Evolutionary conservation across 2,797 vertebrate genomes (phyloP), one percentile per base, ranked within the genome.

Genomic region (Orestias chungarensis): DNA sequence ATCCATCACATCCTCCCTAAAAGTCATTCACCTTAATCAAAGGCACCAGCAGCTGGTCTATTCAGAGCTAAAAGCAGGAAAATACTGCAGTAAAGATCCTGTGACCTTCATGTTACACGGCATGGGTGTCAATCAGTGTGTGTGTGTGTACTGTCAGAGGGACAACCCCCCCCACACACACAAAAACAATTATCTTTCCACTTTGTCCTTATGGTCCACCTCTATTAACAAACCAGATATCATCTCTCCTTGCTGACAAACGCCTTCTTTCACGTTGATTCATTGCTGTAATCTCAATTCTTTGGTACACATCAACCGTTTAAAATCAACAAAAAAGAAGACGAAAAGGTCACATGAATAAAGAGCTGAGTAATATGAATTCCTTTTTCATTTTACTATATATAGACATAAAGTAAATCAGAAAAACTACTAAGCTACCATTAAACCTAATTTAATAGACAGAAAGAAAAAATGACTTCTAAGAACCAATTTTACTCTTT

Each of bases 241-340:
- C 82, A 87, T 87, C 85, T 89, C 82, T 82, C 81, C 88, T 82
- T 86, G 68, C 49, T 10, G 74, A 86, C 87, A 82, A 85, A 76
- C 80, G 80, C 69, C 86, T 86, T 88, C 76, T 75, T 82, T 81
- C 80, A 57, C 64, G 27, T 71, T 89, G 90, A 92, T 85, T 88
- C 83, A 91, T 87, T 11, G 73, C 55, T 67, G 79, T 85, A 80
- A 88, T 89, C 82, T 83, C 59, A 55, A 73, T 76, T 81, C 66
- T 43, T 86, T 42, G 2, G 82, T 82, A 87, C 74, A 79, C 74
- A 42, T 61, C n/a, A 15, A 35, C 83, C 59, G 15, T 82, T 76
- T 76, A 31, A 66, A 76, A 78, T 59, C 38, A 38, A 18, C 66
- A 40, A n/a, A 69, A 17, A 66, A 74, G 57, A 23, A 44, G 57